A percentile compares a stretch with the other conserved stretches of the same genome.
phyloP scores from a whole-genome alignment of 2,113 vertebrate species.

The Oncorhynchus tshawytscha region DNA sequence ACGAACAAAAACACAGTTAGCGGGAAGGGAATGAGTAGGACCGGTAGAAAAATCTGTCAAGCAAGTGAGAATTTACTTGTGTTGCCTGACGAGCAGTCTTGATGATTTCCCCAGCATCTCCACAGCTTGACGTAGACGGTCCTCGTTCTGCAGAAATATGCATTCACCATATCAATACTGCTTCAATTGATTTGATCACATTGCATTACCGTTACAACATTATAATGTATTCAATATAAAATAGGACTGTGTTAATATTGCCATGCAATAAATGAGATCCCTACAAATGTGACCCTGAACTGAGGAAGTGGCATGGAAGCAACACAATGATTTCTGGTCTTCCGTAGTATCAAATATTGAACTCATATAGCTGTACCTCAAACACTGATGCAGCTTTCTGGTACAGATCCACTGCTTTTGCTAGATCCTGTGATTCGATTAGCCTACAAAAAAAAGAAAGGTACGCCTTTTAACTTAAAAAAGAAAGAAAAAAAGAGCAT shows the following conservation, averaged over 20 bases:
- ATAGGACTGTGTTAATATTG: background rate
- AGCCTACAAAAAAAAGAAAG: slow-evolving; percentile 73
- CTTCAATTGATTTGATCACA: background rate
- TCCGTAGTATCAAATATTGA: background rate
- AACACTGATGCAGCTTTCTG: slow-evolving; percentile 95
- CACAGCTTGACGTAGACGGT: slow-evolving; percentile 91
- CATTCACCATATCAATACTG: background rate
- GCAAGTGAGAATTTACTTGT: slow-evolving; percentile 72
- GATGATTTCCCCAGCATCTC: slow-evolving; percentile 94
- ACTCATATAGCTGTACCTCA: slow-evolving; percentile 75
- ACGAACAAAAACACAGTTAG: background rate
- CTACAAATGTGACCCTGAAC: no score
- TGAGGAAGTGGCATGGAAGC: no score
- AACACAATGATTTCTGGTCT: background rate
- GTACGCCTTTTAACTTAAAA: no score
- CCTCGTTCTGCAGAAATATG: slow-evolving; percentile 82
- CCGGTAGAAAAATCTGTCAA: no score
- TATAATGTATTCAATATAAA: no score
- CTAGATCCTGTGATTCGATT: slow-evolving; percentile 89
- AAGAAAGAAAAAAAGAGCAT: background rate
- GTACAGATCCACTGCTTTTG: slow-evolving; percentile 97
- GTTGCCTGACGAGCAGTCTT: slow-evolving; percentile 88
- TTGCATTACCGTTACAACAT: no score
- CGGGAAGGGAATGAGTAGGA: background rate
- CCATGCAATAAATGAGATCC: background rate